Conservation (phyloP, 2,797 vertebrate genomes). For the Pseudopleuronectes americanus region DNA sequence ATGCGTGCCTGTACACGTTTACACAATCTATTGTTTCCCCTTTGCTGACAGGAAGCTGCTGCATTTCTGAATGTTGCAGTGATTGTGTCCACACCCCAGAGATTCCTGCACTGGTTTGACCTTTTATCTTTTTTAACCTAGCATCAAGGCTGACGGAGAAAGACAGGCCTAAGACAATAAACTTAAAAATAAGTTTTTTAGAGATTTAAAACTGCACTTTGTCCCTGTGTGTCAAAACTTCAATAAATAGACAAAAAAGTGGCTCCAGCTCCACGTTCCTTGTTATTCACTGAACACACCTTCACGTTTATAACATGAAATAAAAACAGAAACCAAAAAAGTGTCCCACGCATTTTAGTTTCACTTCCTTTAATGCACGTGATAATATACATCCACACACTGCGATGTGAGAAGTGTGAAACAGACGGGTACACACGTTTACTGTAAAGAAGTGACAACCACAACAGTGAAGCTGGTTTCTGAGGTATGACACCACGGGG, state of each 20-base stretch:
- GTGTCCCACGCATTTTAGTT: constrained; percentile 13
- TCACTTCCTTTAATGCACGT: constrained; percentile 33
- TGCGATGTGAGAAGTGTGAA: background rate
- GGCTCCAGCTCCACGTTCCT: background rate
- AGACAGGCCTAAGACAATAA: background rate
- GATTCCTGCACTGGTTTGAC: too few species aligned
- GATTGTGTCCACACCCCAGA: background rate
- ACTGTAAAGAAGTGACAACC: constrained; percentile 56
- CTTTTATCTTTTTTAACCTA: too few species aligned
- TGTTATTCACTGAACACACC: too few species aligned
- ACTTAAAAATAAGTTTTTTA: background rate
- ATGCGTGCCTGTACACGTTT: background rate
- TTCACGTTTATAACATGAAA: background rate
- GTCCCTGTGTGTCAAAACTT: background rate
- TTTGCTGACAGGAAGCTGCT: background rate
- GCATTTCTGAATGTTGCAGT: background rate
- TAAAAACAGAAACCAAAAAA: background rate
- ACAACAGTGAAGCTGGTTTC: constrained; percentile 31
- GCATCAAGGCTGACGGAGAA: background rate
- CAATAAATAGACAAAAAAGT: background rate
- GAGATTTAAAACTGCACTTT: background rate
- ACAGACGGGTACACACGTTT: background rate
- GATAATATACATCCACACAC: background rate
- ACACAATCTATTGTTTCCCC: background rate
- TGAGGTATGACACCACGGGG: constrained; percentile 46